phyloP scores from a whole-genome alignment of 92 coral and sea anemone genomes.

The Phymanthus crucifer region DNA sequence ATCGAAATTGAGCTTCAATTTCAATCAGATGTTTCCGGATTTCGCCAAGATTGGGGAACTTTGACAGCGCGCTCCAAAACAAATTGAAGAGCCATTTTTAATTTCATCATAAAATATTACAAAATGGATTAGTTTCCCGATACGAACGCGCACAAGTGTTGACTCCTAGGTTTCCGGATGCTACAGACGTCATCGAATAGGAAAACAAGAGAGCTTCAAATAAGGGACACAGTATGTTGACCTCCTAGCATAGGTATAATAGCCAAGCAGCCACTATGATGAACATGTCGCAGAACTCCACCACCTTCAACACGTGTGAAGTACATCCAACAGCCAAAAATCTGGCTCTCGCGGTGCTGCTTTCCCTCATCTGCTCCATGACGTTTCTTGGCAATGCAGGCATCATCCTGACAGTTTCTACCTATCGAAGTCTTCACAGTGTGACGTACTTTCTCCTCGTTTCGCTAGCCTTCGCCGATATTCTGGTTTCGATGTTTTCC shows the following conservation, averaged over 20 bases:
- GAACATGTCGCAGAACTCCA: background rate
- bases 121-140: conserved; percentile 2
- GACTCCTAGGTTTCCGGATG: background rate
- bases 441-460: conserved; percentile 71
- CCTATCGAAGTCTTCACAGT: conserved; percentile 60
- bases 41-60: background rate
- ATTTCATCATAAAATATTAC: background rate
- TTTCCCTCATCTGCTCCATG: conserved; percentile 52
- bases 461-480: conserved; percentile 75
- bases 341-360: conserved; percentile 39
- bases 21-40: conserved; percentile 1
- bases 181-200: background rate
- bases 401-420: conserved; percentile 57
- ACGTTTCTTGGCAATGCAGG: conserved; percentile 65
- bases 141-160: background rate
- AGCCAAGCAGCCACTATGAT: background rate
- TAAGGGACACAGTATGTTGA: background rate
- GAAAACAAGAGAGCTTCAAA: background rate
- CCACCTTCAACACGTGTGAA: background rate
- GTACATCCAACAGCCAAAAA: conserved; percentile 44
- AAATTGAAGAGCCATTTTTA: background rate
- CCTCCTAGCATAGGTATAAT: background rate
- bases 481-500: conserved; percentile 70
- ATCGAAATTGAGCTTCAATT: background rate
- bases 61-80: background rate